A percentile compares a stretch with the other conserved stretches of the same genome.
Conservation (phyloP, 1,140 invertebrate genomes). For the Philopotamus ludificatus region DNA sequence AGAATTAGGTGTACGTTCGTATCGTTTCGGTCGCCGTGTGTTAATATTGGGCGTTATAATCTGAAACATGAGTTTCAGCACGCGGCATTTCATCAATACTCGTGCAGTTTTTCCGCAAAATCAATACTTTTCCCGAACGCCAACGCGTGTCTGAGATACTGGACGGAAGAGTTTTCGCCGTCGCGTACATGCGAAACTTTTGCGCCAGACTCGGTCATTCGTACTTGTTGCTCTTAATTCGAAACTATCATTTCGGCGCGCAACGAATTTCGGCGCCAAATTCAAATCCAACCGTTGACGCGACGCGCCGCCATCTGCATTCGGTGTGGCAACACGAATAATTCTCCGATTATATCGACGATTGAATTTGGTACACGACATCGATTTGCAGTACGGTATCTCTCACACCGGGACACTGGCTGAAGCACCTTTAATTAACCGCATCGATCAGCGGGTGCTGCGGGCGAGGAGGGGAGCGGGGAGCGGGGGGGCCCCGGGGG, state of each 20-base stretch:
- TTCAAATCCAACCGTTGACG: no score
- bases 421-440: constrained; percentile 14
- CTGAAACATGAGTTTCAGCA: no score
- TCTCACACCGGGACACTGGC: neutral
- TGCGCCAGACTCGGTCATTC: neutral
- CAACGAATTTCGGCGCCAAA: no score
- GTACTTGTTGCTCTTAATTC: neutral
- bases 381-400: neutral
- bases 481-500: neutral
- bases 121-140: neutral
- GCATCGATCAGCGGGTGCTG: constrained; percentile 19
- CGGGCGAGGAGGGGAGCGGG: constrained; percentile 4
- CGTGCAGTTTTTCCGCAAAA: neutral
- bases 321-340: no score
- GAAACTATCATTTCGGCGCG: neutral
- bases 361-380: neutral
- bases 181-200: neutral
- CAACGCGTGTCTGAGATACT: neutral
- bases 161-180: neutral
- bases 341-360: neutral
- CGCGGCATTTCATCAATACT: neutral
- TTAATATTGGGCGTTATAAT: no score
- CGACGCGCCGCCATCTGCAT: no score
- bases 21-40: no score
- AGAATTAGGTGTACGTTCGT: no score